These are phyloP conservation scores for Drosophila diplacantha DNA, from an alignment of 2,888 invertebrate genomes.

Conservation along the genomic window DNA sequence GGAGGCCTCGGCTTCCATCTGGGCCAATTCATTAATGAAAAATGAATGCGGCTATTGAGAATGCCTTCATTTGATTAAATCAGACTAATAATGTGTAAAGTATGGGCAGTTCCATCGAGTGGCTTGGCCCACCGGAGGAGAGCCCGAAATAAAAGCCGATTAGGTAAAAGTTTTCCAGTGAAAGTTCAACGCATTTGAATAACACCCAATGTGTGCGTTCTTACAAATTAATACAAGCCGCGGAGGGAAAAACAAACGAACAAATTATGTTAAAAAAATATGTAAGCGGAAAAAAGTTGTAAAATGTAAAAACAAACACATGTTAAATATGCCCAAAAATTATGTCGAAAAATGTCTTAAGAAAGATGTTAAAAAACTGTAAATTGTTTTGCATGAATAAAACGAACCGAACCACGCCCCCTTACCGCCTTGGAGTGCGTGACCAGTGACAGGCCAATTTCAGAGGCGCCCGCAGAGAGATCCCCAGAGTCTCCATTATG, in stretches of 20 bases:
- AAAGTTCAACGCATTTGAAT: slow-evolving; percentile 60
- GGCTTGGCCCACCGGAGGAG: slow-evolving; percentile 56
- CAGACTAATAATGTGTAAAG: slow-evolving; percentile 67
- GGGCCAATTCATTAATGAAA: slow-evolving; percentile 64
- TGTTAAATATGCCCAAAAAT: slow-evolving; percentile 40
- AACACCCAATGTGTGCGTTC: slow-evolving; percentile 48
- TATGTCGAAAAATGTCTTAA: slow-evolving; percentile 40
- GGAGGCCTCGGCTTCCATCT: slow-evolving; percentile 3
- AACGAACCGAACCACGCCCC: slow-evolving; percentile 42
- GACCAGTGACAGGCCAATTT: slow-evolving; percentile 68
- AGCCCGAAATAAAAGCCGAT: slow-evolving; percentile 46
- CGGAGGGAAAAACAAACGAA: slow-evolving; percentile 41
- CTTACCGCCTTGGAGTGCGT: slow-evolving; percentile 19
- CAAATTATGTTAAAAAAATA: slow-evolving; percentile 45
- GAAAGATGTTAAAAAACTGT: slow-evolving; percentile 57
- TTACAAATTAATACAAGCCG: slow-evolving; percentile 52
- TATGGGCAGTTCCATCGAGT: slow-evolving; percentile 39
- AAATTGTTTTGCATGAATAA: slow-evolving; percentile 46
- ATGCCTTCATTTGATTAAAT: slow-evolving; percentile 71
- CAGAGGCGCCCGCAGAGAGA: slow-evolving; percentile 53
- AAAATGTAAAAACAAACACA: slow-evolving; percentile 50
- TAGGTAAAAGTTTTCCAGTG: slow-evolving; percentile 61
- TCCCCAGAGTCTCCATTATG: slow-evolving; percentile 5
- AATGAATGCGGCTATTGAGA: slow-evolving; percentile 57
- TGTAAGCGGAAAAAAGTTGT: slow-evolving; percentile 34